Evolutionary conservation across 1,140 invertebrate genomes (phyloP).

Genomic region (Heliconius hewitsoni): DNA sequence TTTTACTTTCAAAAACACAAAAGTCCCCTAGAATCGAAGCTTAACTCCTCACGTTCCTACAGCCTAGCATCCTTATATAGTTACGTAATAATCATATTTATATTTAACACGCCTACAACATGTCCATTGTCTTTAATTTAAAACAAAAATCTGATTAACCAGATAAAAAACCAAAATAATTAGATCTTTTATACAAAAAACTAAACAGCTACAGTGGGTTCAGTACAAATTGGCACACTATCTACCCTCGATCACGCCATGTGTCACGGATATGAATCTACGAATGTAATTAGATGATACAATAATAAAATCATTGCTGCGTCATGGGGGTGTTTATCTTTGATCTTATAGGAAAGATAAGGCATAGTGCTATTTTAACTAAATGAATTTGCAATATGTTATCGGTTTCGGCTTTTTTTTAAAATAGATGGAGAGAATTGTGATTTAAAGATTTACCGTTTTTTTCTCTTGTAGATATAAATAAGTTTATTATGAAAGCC

Average conservation of each 20-base stretch:
- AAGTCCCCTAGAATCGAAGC: too few relatives aligned
- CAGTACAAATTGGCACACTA: constrained; percentile 37
- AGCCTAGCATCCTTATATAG: background rate
- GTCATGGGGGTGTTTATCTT: constrained; percentile 50
- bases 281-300: constrained; percentile 66
- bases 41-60: too few relatives aligned
- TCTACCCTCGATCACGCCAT: constrained; percentile 57
- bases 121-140: constrained; percentile 32
- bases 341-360: constrained; percentile 44
- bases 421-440: background rate
- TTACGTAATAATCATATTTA: background rate
- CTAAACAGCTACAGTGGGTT: constrained; percentile 19
- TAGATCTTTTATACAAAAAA: constrained; percentile 17
- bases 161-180: constrained; percentile 36
- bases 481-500: too few relatives aligned
- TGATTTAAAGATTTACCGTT: too few relatives aligned
- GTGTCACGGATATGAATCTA: constrained; percentile 58
- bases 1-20: too few relatives aligned
- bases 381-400: constrained; percentile 37
- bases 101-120: constrained; percentile 7
- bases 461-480: too few relatives aligned
- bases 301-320: constrained; percentile 67
- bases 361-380: constrained; percentile 18
- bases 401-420: background rate
- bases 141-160: constrained; percentile 30